Conservation (phyloP, 2,888 invertebrate species). For the Acrobasis consociella region DNA sequence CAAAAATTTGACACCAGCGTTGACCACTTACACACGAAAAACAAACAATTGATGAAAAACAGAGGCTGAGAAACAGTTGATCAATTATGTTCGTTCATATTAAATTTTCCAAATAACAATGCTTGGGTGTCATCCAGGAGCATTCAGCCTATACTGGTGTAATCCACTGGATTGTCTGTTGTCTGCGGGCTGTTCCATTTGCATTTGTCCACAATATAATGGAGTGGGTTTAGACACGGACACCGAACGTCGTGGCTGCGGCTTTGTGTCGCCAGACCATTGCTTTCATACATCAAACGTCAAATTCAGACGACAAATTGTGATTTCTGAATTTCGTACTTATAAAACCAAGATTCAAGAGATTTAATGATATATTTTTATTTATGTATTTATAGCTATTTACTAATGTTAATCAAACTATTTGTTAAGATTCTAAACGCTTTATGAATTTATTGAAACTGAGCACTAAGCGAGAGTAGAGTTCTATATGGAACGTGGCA, state of each 20-base stretch:
- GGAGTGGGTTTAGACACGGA: slow-evolving; percentile 35
- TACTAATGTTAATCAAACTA: too few relatives aligned
- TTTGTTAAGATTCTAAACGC: too few relatives aligned
- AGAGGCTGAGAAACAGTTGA: neutral
- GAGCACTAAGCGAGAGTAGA: too few relatives aligned
- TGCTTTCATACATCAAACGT: slow-evolving; percentile 18
- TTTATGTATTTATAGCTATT: too few relatives aligned
- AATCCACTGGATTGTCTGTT: slow-evolving; percentile 35
- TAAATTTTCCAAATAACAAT: neutral
- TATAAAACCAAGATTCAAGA: neutral
- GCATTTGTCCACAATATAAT: slow-evolving; percentile 40
- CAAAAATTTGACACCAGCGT: too few relatives aligned
- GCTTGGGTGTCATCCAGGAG: slow-evolving; percentile 3
- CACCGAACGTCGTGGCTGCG: slow-evolving; percentile 25
- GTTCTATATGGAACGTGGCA: too few relatives aligned
- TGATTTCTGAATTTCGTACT: neutral
- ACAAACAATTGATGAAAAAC: too few relatives aligned
- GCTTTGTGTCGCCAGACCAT: slow-evolving; percentile 19
- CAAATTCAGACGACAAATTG: slow-evolving; percentile 13
- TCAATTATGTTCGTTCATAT: neutral
- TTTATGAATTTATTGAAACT: too few relatives aligned
- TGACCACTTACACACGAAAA: too few relatives aligned
- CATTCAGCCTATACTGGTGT: slow-evolving; percentile 25
- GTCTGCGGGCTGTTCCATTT: slow-evolving; percentile 40
- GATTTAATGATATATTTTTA: too few relatives aligned